Evolutionary conservation across 2,113 vertebrate genomes (phyloP), one percentile per base, ranked within the genome.

Genomic region (Falco punctatus): DNA sequence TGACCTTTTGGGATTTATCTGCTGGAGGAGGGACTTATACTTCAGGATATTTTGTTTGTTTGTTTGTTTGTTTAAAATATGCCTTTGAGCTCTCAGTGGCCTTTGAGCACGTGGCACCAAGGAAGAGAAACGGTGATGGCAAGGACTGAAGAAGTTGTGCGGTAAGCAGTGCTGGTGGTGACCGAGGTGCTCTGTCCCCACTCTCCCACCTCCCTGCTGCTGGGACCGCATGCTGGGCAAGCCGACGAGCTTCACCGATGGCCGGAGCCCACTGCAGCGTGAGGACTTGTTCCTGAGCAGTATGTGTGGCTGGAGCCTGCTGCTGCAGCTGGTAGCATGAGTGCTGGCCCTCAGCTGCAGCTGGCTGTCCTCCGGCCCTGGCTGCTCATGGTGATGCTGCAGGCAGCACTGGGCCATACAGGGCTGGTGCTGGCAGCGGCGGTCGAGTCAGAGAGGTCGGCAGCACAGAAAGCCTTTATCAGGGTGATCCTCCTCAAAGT

Each of bases 341-440:
- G 98, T 98, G 98, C 95, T 95, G 98, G 98, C 98, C 98, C 98
- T 98, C 99, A 93, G 98, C 98, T 98, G 98, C 99, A 98, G 98
- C 98, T 99, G 99, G 98, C 98, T 98, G 98, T 98, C 98, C 99
- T 99, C 98, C 99, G 99, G 99, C 99, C 98, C 97, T 99, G 99
- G 99, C 99, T 99, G 98, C 98, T 99, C 96, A 98, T 99, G 99
- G 99, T 99, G 96, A 98, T 98, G 98, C 98, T 99, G 97, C 99
- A 99, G 98, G 98, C 98, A 96, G 98, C 98, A 96, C 98, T 99
- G 78, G 98, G 98, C 98, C 98, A 96, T 59, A 98, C 98, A 5
- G 98, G 98, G 98, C 98, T 98, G 98, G 99, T 73, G 54, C 89
- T 98, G 96, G 98, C 96, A 21, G 98, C 98, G 27, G 98, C 98